Evolutionary conservation across 2,113 vertebrate species (phyloP), one percentile per base, ranked within the genome.

Genomic region (Cettia cetti): DNA sequence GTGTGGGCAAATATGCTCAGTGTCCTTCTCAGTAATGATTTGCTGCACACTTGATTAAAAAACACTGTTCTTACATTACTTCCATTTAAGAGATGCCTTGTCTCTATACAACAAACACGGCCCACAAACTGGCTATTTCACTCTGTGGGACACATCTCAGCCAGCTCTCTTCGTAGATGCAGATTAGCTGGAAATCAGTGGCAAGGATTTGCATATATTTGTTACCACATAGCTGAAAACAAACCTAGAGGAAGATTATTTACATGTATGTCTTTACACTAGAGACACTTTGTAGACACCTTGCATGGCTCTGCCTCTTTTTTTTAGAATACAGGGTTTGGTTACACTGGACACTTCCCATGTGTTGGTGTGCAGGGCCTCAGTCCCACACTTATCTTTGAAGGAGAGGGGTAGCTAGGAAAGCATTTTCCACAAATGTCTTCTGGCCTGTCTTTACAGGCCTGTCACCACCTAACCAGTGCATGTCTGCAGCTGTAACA

Each of bases 31-130:
- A 64, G 57, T 23, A 45, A 21, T 18, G 37, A 47, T 89, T 59
- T 86, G 24, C 33, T 71, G 52, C 37, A 82, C 18, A 21, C 17
- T 76, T 45, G 53, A 64, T 83, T 45, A 54, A 23, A 71, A 78
- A 56, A 1, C 44, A 70, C 33, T 44, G n/a, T 6, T 79, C 33
- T 64, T 76, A 21, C 10, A 23, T 19, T 20, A 60, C 8, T 49
- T 18, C 23, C 17, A 40, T 65, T 79, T 69, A 69, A 93, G 70
- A 88, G 61, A 47, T 23, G 10, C 44, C 59, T 45, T 70, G n/a
- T 57, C 4, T 0, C 72, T 59, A 30, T 27, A 63, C 0, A 6
- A 75, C 13, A 50, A 86, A 87, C 49, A 40, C 0, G 0, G 44
- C 26, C 40, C 35, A 71, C 0, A 0, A 57, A 61, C 28, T 47